Evolutionary conservation across 2,797 vertebrate species (phyloP).

Genomic region (Lindbergichthys nudifrons): DNA sequence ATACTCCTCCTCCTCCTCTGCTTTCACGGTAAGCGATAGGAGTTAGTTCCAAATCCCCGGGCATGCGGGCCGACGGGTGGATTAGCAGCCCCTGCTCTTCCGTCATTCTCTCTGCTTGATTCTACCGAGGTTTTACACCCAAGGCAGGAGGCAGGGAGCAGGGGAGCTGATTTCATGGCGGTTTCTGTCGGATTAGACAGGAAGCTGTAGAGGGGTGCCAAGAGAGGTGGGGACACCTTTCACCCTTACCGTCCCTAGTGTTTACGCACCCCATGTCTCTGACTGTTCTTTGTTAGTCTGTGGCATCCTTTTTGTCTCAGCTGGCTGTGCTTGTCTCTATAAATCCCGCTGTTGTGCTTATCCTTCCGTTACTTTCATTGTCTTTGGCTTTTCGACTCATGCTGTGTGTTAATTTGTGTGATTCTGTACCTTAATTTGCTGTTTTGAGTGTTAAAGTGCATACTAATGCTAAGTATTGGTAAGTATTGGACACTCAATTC

Average conservation of each 20-base stretch:
- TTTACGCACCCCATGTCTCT: conserved; percentile 30
- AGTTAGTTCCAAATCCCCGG: conserved; percentile 64
- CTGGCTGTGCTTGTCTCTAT: not conserved
- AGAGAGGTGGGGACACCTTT: conserved; percentile 65
- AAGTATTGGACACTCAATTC: too few relatives aligned
- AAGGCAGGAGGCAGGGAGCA: conserved; percentile 62
- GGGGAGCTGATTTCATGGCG: conserved; percentile 76
- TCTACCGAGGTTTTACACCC: conserved; percentile 59
- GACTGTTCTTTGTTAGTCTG: conserved; percentile 1
- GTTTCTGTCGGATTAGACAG: conserved; percentile 76
- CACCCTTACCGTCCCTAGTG: conserved; percentile 38
- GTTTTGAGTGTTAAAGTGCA: too few relatives aligned
- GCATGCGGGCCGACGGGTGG: conserved; percentile 63
- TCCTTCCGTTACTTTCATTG: not conserved
- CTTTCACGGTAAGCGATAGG: conserved; percentile 63
- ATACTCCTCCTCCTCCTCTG: conserved; percentile 42
- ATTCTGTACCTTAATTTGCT: too few relatives aligned
- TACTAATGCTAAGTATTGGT: too few relatives aligned
- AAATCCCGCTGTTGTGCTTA: not conserved
- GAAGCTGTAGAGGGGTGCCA: conserved; percentile 57
- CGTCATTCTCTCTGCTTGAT: conserved; percentile 64
- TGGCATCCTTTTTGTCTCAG: conserved; percentile 1
- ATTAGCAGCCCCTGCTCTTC: conserved; percentile 59
- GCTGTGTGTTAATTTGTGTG: too few relatives aligned
- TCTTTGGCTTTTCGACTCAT: not conserved